phyloP scores from a whole-genome alignment of 1,140 invertebrate species.

The Yoshiicerus persimilis region DNA sequence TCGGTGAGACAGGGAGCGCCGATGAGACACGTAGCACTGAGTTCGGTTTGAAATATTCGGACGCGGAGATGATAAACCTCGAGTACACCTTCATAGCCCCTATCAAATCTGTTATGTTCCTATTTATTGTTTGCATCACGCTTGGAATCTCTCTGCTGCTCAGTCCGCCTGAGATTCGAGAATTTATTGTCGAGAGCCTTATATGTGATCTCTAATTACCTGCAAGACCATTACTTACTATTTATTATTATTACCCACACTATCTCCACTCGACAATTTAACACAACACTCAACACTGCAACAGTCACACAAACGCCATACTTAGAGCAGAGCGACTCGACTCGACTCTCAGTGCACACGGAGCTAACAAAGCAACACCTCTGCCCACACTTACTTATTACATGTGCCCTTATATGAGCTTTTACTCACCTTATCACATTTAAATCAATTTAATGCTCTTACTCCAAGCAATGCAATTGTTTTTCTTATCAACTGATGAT shows the following conservation, averaged over 20 bases:
- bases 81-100: constrained; percentile 29
- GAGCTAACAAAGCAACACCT: no score
- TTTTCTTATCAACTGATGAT: not conserved
- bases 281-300: not conserved
- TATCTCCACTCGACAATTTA: not conserved
- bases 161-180: constrained; percentile 37
- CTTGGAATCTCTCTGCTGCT: constrained; percentile 35
- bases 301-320: not conserved
- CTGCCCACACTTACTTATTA: not conserved
- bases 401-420: not conserved
- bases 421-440: not conserved
- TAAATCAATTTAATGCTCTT: not conserved
- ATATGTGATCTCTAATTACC: not conserved
- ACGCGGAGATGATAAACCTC: not conserved
- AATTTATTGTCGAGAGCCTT: constrained; percentile 40
- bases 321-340: no score
- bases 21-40: not conserved
- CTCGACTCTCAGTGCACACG: no score
- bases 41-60: not conserved
- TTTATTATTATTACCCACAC: not conserved
- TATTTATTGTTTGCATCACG: constrained; percentile 33
- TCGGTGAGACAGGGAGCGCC: not conserved
- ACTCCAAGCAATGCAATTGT: not conserved
- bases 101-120: constrained; percentile 28
- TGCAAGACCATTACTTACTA: not conserved